A percentile compares a stretch with the other conserved stretches of the same genome.
Evolutionary conservation across 2,797 vertebrate genomes (phyloP).

Genomic region (Fistularia tabacaria): DNA sequence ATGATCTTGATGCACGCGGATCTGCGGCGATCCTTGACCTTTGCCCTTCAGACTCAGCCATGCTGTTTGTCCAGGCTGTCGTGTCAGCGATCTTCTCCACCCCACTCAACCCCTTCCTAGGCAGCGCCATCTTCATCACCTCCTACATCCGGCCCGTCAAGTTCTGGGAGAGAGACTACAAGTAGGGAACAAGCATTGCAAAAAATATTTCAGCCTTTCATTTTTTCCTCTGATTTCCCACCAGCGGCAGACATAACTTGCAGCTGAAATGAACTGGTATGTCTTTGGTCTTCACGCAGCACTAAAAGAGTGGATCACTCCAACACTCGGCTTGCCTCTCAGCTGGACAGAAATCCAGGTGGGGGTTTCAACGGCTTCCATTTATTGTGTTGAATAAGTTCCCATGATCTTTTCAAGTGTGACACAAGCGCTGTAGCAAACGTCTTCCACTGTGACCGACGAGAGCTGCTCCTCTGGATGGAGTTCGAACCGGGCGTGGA

Average conservation of each 20-base stretch:
- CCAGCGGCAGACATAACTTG: too few relatives aligned
- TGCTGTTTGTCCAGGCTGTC: slow-evolving; percentile 92
- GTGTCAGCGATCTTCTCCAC: slow-evolving; percentile 94
- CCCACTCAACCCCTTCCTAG: slow-evolving; percentile 93
- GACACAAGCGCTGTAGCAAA: too few relatives aligned
- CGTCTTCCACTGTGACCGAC: too few relatives aligned
- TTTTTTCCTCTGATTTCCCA: too few relatives aligned
- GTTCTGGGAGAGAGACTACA: slow-evolving; percentile 99
- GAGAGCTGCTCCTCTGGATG: too few relatives aligned
- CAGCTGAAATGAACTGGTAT: background rate
- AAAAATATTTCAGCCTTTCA: too few relatives aligned
- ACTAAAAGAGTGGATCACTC: slow-evolving; percentile 98
- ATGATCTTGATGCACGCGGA: too few relatives aligned
- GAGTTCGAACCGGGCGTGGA: too few relatives aligned
- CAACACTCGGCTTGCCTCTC: slow-evolving; percentile 94
- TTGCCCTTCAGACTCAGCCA: slow-evolving; percentile 85
- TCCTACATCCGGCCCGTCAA: slow-evolving; percentile 96
- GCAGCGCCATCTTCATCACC: slow-evolving; percentile 98
- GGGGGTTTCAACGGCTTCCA: slow-evolving; percentile 7
- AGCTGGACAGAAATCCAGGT: slow-evolving; percentile 98
- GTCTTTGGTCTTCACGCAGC: slow-evolving; percentile 52
- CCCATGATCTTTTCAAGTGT: too few relatives aligned
- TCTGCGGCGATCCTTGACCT: slow-evolving; percentile 74
- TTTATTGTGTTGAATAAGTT: too few relatives aligned
- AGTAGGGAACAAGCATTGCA: slow-evolving; percentile 69